Base-by-base conservation (phyloP, 2,888 invertebrate genomes). In the Philaethria dido region DNA sequence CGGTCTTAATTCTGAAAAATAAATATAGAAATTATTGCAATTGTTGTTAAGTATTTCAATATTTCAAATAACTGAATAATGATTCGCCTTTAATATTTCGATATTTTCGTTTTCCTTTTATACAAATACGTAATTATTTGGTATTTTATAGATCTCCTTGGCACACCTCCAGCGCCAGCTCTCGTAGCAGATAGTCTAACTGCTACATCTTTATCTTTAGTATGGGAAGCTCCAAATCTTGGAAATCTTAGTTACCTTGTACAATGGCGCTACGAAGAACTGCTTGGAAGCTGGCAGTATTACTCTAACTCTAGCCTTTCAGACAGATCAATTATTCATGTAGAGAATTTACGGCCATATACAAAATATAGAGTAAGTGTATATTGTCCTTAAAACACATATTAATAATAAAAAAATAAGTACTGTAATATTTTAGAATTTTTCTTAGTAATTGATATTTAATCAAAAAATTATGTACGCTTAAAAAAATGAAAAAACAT, bases 281-380 rank as follows among this genome's bases (percentile, higher is more conserved):
- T 94, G 48, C 94, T 94, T 4, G 94, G 94, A 60, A 94, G 95
- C 22, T 98, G 98, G 98, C 96, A 96, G 81, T 97, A 96, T 83
- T 97, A 96, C 82, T 93, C 95, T 55, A 96, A 96, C 80, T 94
- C 95, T 76, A 95, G 94, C 59, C 95, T 96, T 93, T 94, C 94
- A 1, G 93, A 94, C 75, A 83, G 94, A 74, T 94, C 94, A 22
- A 94, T 95, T 47, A 96, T 96, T 75, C 93, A 94, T 29, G 95
- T 98, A 9, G 95, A 96, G 73, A 95, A 96, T 74, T 92, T 98
- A 59, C 95, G 96, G 74, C 98, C 98, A 0, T 98, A 97, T 82
- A 97, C 98, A 0, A 97, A 96, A 82, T 98, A 98, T 83, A 94
- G 96, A 93, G 98, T 98, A 90, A 91, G 93, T 81, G 22, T 6